A percentile compares a stretch with the other conserved stretches of the same genome.
Evolutionary conservation across 2,888 invertebrate genomes (phyloP).

Genomic region (Zhengitettix transpicula): DNA sequence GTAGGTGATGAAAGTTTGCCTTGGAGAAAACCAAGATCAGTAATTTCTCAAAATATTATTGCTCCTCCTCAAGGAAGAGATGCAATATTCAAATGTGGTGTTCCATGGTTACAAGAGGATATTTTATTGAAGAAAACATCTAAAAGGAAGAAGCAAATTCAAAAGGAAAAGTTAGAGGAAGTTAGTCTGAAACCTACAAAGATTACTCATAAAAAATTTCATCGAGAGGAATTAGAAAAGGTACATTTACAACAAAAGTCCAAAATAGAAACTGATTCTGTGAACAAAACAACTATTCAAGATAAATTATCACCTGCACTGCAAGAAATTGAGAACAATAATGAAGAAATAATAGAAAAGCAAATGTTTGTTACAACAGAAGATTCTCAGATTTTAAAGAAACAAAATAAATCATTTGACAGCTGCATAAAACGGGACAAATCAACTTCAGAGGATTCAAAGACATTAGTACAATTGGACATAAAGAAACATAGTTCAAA

Average conservation of each 20-base stretch:
- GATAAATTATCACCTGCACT: too few relatives aligned
- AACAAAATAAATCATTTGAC: too few relatives aligned
- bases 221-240: slow-evolving; percentile 9
- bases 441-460: too few relatives aligned
- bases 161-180: slow-evolving; percentile 25
- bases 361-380: too few relatives aligned
- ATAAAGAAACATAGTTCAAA: too few relatives aligned
- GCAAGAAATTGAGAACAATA: too few relatives aligned
- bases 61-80: not conserved
- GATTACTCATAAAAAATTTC: slow-evolving; percentile 3
- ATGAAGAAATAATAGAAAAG: too few relatives aligned
- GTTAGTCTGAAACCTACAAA: slow-evolving; percentile 32
- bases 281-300: too few relatives aligned
- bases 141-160: slow-evolving; percentile 24
- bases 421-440: too few relatives aligned
- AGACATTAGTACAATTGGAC: too few relatives aligned
- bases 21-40: slow-evolving; percentile 25
- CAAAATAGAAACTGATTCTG: too few relatives aligned
- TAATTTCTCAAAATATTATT: slow-evolving; percentile 2
- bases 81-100: not conserved
- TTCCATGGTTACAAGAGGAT: slow-evolving; percentile 7
- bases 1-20: slow-evolving; percentile 36
- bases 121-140: slow-evolving; percentile 23
- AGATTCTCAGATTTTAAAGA: too few relatives aligned
- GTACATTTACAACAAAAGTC: slow-evolving; percentile 9